Conservation (phyloP, 2,113 vertebrate species). For the Thymallus thymallus region DNA sequence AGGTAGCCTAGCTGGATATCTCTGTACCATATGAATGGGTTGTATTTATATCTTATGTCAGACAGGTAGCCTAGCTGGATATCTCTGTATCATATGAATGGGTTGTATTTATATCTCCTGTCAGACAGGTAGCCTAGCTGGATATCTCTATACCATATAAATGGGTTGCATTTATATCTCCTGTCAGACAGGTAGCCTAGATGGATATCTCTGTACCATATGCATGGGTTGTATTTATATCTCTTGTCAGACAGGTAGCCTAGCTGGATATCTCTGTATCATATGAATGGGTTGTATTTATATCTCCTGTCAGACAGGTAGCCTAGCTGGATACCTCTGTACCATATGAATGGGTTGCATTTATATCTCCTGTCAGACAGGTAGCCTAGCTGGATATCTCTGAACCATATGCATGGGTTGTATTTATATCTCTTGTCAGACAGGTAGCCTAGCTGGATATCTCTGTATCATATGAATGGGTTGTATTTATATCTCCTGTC, state of each 20-base stretch:
- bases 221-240: slow-evolving; percentile 61
- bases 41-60: slow-evolving; percentile 58
- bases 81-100: slow-evolving; percentile 47
- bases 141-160: slow-evolving; percentile 41
- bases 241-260: slow-evolving; percentile 19
- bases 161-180: slow-evolving; percentile 57
- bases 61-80: slow-evolving; percentile 4
- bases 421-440: slow-evolving; percentile 60
- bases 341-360: slow-evolving; percentile 56
- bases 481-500: slow-evolving; percentile 58
- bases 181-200: slow-evolving; percentile 16
- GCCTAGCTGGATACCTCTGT: background rate
- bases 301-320: slow-evolving; percentile 41
- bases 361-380: slow-evolving; percentile 51
- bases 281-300: slow-evolving; percentile 58
- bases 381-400: background rate
- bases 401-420: slow-evolving; percentile 47
- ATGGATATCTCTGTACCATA: slow-evolving; percentile 36
- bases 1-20: background rate
- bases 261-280: slow-evolving; percentile 25
- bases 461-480: slow-evolving; percentile 50
- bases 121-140: slow-evolving; percentile 12
- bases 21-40: slow-evolving; percentile 49
- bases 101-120: slow-evolving; percentile 57
- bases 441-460: background rate